phyloP scores from a whole-genome alignment of 2,797 vertebrate genomes.

The Syndactyla subalaris region DNA sequence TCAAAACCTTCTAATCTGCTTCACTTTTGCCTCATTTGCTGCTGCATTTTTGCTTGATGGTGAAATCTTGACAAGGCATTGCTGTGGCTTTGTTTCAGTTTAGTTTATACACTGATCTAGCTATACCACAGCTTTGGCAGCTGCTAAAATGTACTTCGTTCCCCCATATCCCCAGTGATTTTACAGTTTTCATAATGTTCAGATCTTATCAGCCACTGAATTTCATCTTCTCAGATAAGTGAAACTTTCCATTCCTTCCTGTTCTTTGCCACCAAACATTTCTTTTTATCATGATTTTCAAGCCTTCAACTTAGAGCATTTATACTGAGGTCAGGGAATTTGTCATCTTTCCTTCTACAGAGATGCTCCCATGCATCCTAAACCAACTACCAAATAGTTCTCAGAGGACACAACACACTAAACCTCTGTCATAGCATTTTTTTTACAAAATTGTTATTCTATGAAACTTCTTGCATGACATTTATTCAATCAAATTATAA shows the following conservation, averaged over 20 bases:
- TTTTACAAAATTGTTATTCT: neutral
- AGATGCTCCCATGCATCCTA: neutral
- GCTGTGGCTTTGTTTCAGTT: conserved; percentile 65
- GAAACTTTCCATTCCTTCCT: conserved; percentile 29
- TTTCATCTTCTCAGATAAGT: conserved; percentile 22
- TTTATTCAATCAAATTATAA: neutral
- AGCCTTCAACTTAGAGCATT: neutral
- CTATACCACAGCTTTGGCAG: conserved; percentile 42
- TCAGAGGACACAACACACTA: neutral
- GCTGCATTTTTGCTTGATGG: neutral
- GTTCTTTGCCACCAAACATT: neutral
- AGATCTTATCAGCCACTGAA: conserved; percentile 13
- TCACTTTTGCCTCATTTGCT: conserved; percentile 37
- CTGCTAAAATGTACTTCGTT: conserved; percentile 28
- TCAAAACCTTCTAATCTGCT: conserved; percentile 29
- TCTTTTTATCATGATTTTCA: conserved; percentile 4
- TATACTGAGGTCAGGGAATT: conserved; percentile 35
- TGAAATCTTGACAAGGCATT: conserved; percentile 55
- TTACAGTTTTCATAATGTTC: neutral
- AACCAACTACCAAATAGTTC: neutral
- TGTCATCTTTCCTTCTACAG: conserved; percentile 25
- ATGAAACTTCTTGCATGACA: neutral
- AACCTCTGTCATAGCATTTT: neutral
- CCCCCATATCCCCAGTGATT: neutral
- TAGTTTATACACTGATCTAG: conserved; percentile 47